Evolutionary conservation across 2,797 vertebrate genomes (phyloP), one percentile per base, ranked within the genome.

Genomic region (Halcyon chelicuti): DNA sequence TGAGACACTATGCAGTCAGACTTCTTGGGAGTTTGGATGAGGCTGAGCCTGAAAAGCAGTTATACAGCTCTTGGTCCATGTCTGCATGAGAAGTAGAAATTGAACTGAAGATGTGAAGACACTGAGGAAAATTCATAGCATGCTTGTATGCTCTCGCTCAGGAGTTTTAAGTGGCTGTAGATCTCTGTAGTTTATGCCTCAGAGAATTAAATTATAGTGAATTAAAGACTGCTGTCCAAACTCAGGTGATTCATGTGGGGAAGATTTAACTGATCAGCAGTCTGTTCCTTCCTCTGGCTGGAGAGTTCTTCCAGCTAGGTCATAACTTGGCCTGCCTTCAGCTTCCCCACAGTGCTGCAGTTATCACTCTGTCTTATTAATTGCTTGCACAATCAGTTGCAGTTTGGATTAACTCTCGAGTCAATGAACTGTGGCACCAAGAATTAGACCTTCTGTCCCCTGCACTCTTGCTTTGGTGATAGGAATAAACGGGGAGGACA

Each of bases 121-220:
- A 46, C 8, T 31, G 75, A 33, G 80, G 73, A 79, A 94, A 94
- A 97, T 94, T 97, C 90, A 94, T 80, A 46, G 91, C 47, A 20
- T 87, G 84, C 60, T 88, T 92, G 86, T 83, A 25, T 89, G 80
- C 74, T 91, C 90, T 97, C 86, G 70, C 80, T 96, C 83, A 89
- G 88, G 74, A 82, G 74, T 71, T 96, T 96, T 85, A 96, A 96
- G 94, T 88, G 94, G 90, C 93, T 92, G 78, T 96, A 96, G 80
- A 92, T 96, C 94, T 91, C 67, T 57, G 74, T 90, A 71, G 86
- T 95, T 96, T 94, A 94, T 92, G 74, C 92, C 92, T 85, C 0
- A 0, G 84, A 92, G 94, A 93, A 85, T 90, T 95, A 95, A 94
- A 94, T 94, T 94, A 94, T 46, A 79, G 92, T 95, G 94, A 96